Evolutionary conservation across 2,888 invertebrate species (phyloP).

Genomic region (Sarcophaga rosellei): DNA sequence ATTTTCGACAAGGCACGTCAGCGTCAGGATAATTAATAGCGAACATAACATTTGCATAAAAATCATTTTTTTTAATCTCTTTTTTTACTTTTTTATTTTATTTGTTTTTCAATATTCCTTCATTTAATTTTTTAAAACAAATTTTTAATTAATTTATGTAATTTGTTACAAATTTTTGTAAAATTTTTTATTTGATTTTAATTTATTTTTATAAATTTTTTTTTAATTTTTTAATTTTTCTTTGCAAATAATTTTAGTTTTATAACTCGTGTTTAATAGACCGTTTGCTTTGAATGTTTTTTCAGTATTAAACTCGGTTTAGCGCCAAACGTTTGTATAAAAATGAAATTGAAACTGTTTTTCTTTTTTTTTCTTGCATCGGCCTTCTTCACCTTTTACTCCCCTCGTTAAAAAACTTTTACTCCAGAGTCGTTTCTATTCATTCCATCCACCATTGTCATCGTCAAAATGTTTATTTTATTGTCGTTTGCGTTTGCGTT

Average conservation of each 20-base stretch:
- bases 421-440: background rate
- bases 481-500: slow-evolving; percentile 11
- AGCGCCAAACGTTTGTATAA: slow-evolving; percentile 77
- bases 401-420: background rate
- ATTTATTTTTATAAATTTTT: slow-evolving; percentile 37
- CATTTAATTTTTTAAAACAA: slow-evolving; percentile 22
- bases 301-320: slow-evolving; percentile 77
- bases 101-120: slow-evolving; percentile 48
- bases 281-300: slow-evolving; percentile 78
- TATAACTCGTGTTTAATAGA: slow-evolving; percentile 13
- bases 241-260: background rate
- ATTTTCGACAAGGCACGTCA: slow-evolving; percentile 62
- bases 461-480: slow-evolving; percentile 35
- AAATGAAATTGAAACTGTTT: slow-evolving; percentile 78
- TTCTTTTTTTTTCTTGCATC: slow-evolving; percentile 38
- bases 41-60: slow-evolving; percentile 23
- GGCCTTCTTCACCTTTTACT: background rate
- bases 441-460: background rate
- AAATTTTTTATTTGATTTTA: slow-evolving; percentile 25
- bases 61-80: slow-evolving; percentile 23
- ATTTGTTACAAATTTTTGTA: no score
- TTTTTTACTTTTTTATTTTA: background rate
- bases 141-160: background rate
- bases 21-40: slow-evolving; percentile 25
- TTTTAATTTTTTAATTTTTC: slow-evolving; percentile 24